These are phyloP conservation scores for Rhizoglyphus robini DNA, from an alignment of 1,140 invertebrate genomes.

Conservation along the genomic window DNA sequence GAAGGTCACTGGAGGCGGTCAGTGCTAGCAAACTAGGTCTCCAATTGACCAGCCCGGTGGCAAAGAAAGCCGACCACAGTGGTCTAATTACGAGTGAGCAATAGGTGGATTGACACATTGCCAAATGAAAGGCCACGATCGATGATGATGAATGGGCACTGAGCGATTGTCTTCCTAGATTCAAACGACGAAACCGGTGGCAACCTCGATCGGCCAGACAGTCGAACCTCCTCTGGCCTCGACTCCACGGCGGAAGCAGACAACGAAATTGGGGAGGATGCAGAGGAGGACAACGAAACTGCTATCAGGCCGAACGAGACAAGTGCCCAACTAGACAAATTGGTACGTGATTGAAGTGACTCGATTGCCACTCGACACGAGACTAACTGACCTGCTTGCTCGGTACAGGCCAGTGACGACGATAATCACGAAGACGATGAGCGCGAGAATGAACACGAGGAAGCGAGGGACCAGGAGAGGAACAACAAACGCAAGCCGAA, in stretches of 20 bases:
- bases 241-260: constrained; percentile 1
- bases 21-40: not conserved
- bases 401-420: constrained; percentile 4
- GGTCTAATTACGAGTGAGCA: not conserved
- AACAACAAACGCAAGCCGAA: not conserved
- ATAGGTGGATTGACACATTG: constrained; percentile 10
- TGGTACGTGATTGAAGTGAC: not conserved
- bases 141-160: constrained; percentile 10
- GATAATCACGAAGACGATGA: constrained; percentile 4
- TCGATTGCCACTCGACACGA: not conserved
- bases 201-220: not conserved
- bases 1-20: not conserved
- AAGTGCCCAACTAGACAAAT: not conserved
- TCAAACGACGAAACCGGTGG: constrained; percentile 12
- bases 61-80: not conserved
- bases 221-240: constrained; percentile 8
- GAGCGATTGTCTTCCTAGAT: not conserved
- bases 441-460: not conserved
- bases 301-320: not conserved
- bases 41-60: not conserved
- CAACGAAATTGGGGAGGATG: not conserved
- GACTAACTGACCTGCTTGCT: not conserved
- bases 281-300: not conserved
- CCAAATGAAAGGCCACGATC: not conserved
- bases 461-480: not conserved